phyloP scores from a whole-genome alignment of 2,797 vertebrate genomes.

The Adrianichthys oophorus region DNA sequence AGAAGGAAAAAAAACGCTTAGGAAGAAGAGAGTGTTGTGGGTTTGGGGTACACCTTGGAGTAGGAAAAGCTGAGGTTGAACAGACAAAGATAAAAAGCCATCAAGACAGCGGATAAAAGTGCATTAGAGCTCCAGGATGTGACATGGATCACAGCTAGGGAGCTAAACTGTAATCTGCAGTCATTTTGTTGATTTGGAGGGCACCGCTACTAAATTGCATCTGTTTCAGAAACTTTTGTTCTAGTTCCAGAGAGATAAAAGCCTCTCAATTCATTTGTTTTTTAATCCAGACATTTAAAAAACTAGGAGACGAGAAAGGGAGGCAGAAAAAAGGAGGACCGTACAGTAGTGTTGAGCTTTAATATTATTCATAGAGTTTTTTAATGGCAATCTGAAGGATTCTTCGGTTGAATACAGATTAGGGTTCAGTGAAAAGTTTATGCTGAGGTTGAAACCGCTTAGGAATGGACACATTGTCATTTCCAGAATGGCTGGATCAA shows the following conservation, averaged over 20 bases:
- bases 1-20: conserved; percentile 28
- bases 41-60: conserved; percentile 28
- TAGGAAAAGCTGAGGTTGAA: conserved; percentile 37
- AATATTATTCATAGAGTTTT: conserved; percentile 76
- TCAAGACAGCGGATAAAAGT: conserved; percentile 42
- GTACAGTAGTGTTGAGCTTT: conserved; percentile 50
- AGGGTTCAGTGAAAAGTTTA: conserved; percentile 36
- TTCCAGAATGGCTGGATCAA: conserved; percentile 55
- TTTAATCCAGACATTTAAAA: conserved; percentile 38
- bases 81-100: conserved; percentile 49
- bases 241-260: conserved; percentile 25
- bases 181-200: conserved; percentile 51
- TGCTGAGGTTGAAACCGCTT: conserved; percentile 31
- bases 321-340: conserved; percentile 21
- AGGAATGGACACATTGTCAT: conserved; percentile 40
- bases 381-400: conserved; percentile 50
- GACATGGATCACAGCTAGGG: conserved; percentile 48
- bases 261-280: conserved; percentile 44
- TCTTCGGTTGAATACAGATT: conserved; percentile 58
- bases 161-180: conserved; percentile 48
- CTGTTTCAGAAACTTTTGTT: conserved; percentile 40
- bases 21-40: conserved; percentile 16
- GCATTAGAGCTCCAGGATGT: conserved; percentile 40
- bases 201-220: conserved; percentile 29
- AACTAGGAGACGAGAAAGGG: conserved; percentile 25